Evolutionary conservation across 2,888 invertebrate genomes (phyloP).

Genomic region (Dilophus febrilis): DNA sequence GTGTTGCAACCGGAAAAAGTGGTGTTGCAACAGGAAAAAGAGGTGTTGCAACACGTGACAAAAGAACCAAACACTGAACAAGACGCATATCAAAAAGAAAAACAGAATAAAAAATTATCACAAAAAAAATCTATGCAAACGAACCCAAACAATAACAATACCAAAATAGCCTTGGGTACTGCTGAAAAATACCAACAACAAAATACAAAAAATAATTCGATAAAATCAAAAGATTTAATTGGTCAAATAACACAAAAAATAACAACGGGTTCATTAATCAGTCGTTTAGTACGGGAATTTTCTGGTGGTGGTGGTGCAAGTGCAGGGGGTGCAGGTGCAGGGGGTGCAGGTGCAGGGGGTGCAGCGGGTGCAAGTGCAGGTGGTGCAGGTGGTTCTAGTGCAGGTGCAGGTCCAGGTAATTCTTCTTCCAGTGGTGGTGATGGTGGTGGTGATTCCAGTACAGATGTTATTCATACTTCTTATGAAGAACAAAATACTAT

Average conservation of each 20-base stretch:
- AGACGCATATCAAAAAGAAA: too few species aligned
- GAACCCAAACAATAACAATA: too few species aligned
- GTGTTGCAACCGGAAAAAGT: too few species aligned
- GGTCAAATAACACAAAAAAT: background rate
- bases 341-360: background rate
- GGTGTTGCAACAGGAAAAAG: too few species aligned
- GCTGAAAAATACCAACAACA: too few species aligned
- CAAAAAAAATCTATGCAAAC: too few species aligned
- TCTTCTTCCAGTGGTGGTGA: background rate
- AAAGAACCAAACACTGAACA: too few species aligned
- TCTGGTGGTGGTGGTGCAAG: constrained; percentile 1
- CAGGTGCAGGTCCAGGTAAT: background rate
- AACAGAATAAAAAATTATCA: too few species aligned
- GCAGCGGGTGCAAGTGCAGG: background rate
- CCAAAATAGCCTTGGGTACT: too few species aligned
- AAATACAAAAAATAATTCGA: too few species aligned
- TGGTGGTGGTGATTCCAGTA: background rate
- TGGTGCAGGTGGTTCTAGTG: background rate
- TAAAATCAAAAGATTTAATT: background rate
- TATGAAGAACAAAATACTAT: background rate
- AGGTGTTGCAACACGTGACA: too few species aligned
- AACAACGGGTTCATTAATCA: constrained; percentile 6
- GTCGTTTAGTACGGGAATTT: constrained; percentile 6
- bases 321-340: background rate
- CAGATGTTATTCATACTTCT: background rate